Conservation (phyloP, 2,113 vertebrate genomes). For the Hyperoodon ampullatus region DNA sequence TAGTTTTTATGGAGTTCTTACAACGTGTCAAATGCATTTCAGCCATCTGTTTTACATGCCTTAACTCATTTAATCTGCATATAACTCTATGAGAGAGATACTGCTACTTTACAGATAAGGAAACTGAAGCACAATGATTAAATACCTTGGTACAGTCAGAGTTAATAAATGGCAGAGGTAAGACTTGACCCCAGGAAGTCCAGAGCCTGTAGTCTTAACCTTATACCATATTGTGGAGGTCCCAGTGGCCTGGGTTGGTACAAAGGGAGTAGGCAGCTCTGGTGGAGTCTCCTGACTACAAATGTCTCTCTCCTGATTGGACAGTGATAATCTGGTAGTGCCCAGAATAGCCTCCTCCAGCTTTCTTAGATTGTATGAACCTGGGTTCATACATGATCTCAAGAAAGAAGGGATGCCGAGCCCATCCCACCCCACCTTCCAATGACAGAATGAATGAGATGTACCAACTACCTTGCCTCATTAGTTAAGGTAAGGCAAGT, state of each 20-base stretch:
- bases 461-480: not conserved
- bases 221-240: not conserved
- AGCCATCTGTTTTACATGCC: not conserved
- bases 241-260: not conserved
- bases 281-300: not conserved
- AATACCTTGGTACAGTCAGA: not conserved
- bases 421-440: not conserved
- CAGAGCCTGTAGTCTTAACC: not conserved
- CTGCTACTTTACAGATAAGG: not conserved
- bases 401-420: not conserved
- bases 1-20: not conserved
- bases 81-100: not conserved
- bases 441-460: conserved; percentile 27
- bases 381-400: not conserved
- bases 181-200: not conserved
- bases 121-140: not conserved
- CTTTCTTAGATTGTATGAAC: not conserved
- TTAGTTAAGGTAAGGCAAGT: conserved; percentile 10
- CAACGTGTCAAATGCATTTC: not conserved
- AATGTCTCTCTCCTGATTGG: not conserved
- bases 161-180: not conserved
- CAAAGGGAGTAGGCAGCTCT: not conserved
- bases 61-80: not conserved
- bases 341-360: not conserved
- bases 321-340: not conserved